Evolutionary conservation across 2,113 vertebrate species (phyloP), one percentile per base, ranked within the genome.

Genomic region (Hylia prasina): DNA sequence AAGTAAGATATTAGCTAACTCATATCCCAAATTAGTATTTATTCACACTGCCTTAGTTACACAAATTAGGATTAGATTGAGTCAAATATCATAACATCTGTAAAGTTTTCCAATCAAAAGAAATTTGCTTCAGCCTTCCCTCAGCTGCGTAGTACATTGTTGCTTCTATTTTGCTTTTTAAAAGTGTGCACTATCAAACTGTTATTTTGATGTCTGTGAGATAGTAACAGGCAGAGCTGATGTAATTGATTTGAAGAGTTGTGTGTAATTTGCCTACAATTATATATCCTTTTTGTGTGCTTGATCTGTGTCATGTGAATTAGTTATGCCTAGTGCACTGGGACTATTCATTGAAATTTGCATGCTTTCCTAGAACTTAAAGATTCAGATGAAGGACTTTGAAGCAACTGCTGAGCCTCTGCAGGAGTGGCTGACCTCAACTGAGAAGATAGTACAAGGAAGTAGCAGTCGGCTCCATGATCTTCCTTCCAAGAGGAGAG

Each of bases 341-440:
- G 27, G 10, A 57, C 15, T 37, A 30, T 42, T 89, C 42, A 60
- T 19, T 51, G 53, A 72, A 66, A 51, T 88, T n/a, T 68, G 4
- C 8, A 4, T 95, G 6, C 84, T 33, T 63, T 89, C 30, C 45
- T 40, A 99, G 99, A 99, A 97, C 89, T 97, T 99, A 69, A 98
- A 99, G 97, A 97, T 98, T 73, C 99, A 99, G 96, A 99, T 99
- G 99, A 99, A 98, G 71, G 99, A 99, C 90, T 99, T 99, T 2
- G 99, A 99, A 97, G 97, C 98, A 25, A 98, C 98, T 40, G 98
- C 98, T 30, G 98, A 99, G 68, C 99, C 99, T 47, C 97, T 99
- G 27, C 98, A 99, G 96, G 98, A 98, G 65, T 99, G 99, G 99
- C 97, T 99, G 85, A 98, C 97, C 83, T 96, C 97, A 94, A 99